Percentiles rank a stretch among this genome's conserved stretches.
phyloP scores from a whole-genome alignment of 2,888 invertebrate genomes.

The Timema podura region DNA sequence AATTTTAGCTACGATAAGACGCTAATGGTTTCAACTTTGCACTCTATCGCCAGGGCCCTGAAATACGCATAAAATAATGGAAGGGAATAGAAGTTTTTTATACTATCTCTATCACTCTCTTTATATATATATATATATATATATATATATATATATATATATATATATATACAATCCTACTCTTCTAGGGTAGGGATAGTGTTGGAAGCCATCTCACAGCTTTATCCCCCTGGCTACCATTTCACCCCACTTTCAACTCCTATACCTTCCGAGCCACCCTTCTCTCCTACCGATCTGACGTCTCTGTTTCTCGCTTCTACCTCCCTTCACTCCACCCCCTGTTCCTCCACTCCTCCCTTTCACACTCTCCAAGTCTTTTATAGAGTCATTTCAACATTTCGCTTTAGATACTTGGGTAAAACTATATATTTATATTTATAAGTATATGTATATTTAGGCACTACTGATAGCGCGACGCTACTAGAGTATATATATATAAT shows the following conservation, averaged over 20 bases:
- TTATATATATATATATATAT: too few relatives aligned
- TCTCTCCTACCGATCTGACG: neutral
- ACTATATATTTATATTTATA: neutral
- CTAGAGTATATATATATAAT: too few relatives aligned
- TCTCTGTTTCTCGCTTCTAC: neutral
- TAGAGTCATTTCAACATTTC: constrained; percentile 27
- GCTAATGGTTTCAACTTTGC: constrained; percentile 57
- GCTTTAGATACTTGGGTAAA: constrained; percentile 15
- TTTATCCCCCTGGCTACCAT: constrained; percentile 12
- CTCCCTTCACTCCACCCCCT: neutral
- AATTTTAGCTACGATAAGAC: constrained; percentile 52
- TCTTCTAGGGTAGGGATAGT: too few relatives aligned
- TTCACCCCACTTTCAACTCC: constrained; percentile 15
- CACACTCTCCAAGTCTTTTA: constrained; percentile 3
- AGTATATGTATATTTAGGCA: neutral
- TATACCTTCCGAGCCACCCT: neutral
- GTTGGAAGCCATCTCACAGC: neutral
- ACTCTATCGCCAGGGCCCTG: constrained; percentile 48
- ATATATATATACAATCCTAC: too few relatives aligned
- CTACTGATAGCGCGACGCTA: constrained; percentile 19
- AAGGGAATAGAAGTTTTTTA: constrained; percentile 13
- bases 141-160: too few relatives aligned
- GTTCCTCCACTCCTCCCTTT: neutral
- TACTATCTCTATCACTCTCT: constrained; percentile 8
- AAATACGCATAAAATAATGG: constrained; percentile 32